Evolutionary conservation across 2,888 invertebrate genomes (phyloP), one percentile per base, ranked within the genome.

Genomic region (Prenolepis imparis): DNA sequence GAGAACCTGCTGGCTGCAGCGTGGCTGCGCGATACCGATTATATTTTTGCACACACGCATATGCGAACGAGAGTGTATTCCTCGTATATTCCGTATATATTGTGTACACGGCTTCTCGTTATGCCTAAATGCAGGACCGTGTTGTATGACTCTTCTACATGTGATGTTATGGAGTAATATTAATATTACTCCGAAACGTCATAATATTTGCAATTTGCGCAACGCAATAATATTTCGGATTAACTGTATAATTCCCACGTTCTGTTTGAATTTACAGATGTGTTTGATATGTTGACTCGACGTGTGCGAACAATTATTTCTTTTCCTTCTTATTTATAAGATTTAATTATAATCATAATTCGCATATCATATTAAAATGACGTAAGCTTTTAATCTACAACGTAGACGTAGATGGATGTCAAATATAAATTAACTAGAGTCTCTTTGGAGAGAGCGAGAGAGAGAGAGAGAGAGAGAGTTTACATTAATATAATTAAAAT

Each of bases 1-100:
- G 90, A 91, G 89, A 90, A 89, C 87, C 88, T 84, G 88, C 88
- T 87, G 81, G 90, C 90, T 88, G 89, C 88, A 68, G 86, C 63
- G 87, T 82, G 83, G 88, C 88, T 82, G 88, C 87, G 88, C 86
- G 86, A 90, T 86, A 87, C 90, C 87, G 87, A 87, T 89, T 89
- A 88, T 89, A 89, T 89, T 82, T 64, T 39, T 78, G 41, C 57
- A 72, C 67, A 48, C 77, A 64, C 63, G 39, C 59, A 28, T 44
- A 52, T 15, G 57, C 41, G 39, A 32, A 11, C 67, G 74, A 36
- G 28, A 28, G 61, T 32, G 32, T 44, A 55, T 75, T 57, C 21
- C 67, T 21, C 64, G 63, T 78, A 36, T 28, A n/a, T 55, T 12
- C 36, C 28, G 39, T n/a, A 1, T 41, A 21, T 21, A 44, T 68